Percentiles rank a stretch among this genome's conserved stretches.
Conservation (phyloP, 2,797 vertebrate genomes). For the Danionella dracula region DNA sequence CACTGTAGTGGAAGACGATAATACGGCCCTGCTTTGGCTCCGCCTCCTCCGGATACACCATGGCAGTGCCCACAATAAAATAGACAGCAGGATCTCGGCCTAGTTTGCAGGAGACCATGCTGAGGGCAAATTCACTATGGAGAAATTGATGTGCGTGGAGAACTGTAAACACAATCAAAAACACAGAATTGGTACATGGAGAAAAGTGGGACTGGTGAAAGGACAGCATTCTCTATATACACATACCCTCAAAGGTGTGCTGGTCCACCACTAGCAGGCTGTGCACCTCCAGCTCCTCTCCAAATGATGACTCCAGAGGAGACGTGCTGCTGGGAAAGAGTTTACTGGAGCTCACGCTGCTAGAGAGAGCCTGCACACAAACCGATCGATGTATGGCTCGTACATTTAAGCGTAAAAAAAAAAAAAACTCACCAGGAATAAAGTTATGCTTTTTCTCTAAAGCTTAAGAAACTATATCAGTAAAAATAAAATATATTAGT, state of each 20-base stretch:
- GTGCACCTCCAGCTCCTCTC: constrained; percentile 97
- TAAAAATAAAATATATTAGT: too few relatives aligned
- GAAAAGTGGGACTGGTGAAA: neutral
- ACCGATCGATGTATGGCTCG: neutral
- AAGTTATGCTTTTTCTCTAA: too few relatives aligned
- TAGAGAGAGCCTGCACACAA: constrained; percentile 82
- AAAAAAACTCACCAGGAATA: too few relatives aligned
- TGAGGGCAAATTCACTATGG: constrained; percentile 92
- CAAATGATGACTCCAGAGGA: constrained; percentile 93
- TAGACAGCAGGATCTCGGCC: constrained; percentile 93
- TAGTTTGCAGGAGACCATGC: constrained; percentile 94
- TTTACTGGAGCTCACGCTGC: constrained; percentile 96
- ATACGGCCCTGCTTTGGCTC: constrained; percentile 98
- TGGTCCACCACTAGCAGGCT: constrained; percentile 97
- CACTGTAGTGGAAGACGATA: constrained; percentile 95
- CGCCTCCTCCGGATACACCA: constrained; percentile 97
- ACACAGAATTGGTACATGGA: neutral
- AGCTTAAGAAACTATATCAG: too few relatives aligned
- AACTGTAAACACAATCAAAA: constrained; percentile 61
- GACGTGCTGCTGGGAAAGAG: constrained; percentile 97
- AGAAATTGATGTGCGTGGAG: constrained; percentile 97
- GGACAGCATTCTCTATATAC: too few relatives aligned
- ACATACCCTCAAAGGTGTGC: constrained; percentile 94
- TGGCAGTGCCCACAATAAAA: constrained; percentile 95
- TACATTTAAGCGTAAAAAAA: too few relatives aligned